These are phyloP conservation scores for Hylomyscus alleni DNA, from an alignment of 2,797 vertebrate species.

Conservation along the genomic window DNA sequence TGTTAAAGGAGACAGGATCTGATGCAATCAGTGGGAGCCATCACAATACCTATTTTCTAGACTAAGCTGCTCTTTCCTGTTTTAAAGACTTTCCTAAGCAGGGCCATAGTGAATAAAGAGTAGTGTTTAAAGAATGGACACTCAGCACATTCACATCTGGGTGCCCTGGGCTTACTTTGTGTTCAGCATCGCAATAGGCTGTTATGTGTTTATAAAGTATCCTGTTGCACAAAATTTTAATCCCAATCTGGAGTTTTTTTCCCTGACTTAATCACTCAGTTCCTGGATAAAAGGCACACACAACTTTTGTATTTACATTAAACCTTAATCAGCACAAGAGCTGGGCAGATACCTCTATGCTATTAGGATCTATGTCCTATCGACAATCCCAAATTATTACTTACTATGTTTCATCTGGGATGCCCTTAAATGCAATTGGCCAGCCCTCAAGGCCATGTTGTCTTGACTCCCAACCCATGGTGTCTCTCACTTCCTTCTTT, in stretches of 20 bases:
- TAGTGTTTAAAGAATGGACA: not conserved
- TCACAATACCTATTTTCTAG: not conserved
- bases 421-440: not conserved
- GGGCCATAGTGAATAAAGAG: not conserved
- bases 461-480: not conserved
- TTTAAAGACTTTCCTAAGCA: not conserved
- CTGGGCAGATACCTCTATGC: not conserved
- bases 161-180: not conserved
- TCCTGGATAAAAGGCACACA: not conserved
- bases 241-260: not conserved
- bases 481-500: not conserved
- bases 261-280: not conserved
- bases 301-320: not conserved
- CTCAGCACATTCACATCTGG: not conserved
- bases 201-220: slow-evolving; percentile 1
- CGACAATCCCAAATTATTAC: not conserved
- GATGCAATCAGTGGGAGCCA: not conserved
- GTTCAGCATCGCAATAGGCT: not conserved
- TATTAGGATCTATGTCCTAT: not conserved
- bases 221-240: not conserved
- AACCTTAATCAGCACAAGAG: not conserved
- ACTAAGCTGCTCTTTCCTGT: not conserved
- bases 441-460: not conserved
- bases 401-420: not conserved
- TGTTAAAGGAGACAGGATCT: not conserved